Evolutionary conservation across 1,140 invertebrate species (phyloP).

Genomic region (Aphelenchoides besseyi): DNA sequence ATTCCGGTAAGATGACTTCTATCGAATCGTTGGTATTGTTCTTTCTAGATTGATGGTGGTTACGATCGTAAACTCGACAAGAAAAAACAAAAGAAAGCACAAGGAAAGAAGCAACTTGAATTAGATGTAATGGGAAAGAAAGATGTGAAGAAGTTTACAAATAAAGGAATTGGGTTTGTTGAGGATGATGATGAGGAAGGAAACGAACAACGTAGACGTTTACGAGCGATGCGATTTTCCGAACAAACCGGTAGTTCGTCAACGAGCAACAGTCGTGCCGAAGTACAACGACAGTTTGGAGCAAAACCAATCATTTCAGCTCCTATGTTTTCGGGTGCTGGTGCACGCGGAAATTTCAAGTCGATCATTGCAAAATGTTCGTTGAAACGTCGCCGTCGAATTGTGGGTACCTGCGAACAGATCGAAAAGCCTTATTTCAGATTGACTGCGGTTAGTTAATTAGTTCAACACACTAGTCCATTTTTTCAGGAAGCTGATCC

Average conservation of each 20-base stretch:
- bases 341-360: not conserved
- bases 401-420: slow-evolving; percentile 85
- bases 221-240: not conserved
- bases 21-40: too few relatives aligned
- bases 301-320: too few relatives aligned
- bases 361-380: slow-evolving; percentile 3
- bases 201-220: not conserved
- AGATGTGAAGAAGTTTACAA: not conserved
- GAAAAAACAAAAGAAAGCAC: slow-evolving; percentile 1
- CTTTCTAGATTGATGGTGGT: too few relatives aligned
- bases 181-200: not conserved
- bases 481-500: slow-evolving; percentile 78
- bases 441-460: slow-evolving; percentile 74
- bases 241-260: not conserved
- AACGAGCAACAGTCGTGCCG: not conserved
- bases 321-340: not conserved
- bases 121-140: not conserved
- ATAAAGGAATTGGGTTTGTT: slow-evolving; percentile 10
- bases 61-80: not conserved
- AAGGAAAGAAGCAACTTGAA: not conserved
- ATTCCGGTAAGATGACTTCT: not conserved
- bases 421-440: slow-evolving; percentile 90
- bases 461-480: not conserved
- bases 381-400: slow-evolving; percentile 67
- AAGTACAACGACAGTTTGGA: too few relatives aligned